phyloP scores from a whole-genome alignment of 2,113 vertebrate species.

The Turnix velox region DNA sequence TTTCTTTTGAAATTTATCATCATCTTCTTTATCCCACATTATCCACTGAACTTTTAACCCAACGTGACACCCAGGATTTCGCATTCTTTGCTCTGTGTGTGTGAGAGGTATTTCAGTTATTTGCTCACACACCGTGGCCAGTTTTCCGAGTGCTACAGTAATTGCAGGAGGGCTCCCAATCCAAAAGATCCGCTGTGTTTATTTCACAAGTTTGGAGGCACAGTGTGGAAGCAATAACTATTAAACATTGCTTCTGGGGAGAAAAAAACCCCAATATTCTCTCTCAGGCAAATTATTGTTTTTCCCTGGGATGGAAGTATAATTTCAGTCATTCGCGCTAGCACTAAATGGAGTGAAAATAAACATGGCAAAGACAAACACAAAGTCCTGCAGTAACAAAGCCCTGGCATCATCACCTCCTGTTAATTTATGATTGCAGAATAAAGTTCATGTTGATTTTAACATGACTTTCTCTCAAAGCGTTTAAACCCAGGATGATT shows the following conservation, averaged over 20 bases:
- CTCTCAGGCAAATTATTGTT: constrained; percentile 6
- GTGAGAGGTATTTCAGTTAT: constrained; percentile 12
- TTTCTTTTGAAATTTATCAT: constrained; percentile 36
- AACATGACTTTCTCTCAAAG: not conserved
- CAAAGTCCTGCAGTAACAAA: not conserved
- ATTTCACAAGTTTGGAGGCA: constrained; percentile 6
- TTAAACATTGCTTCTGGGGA: not conserved
- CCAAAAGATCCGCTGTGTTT: constrained; percentile 4
- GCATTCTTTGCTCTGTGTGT: not conserved
- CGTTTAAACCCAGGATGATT: constrained; percentile 19
- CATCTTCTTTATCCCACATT: not conserved
- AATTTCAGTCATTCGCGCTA: constrained; percentile 8
- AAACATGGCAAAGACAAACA: not conserved
- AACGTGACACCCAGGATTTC: not conserved
- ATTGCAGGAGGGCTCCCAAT: not conserved
- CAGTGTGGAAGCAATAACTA: not conserved
- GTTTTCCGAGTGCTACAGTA: not conserved
- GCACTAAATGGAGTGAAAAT: constrained; percentile 13
- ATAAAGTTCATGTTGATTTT: constrained; percentile 32
- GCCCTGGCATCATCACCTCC: not conserved
- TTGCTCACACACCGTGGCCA: not conserved
- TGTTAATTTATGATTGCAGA: constrained; percentile 15
- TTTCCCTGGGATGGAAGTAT: not conserved
- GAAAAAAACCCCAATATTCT: constrained; percentile 3
- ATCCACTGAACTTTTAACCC: constrained; percentile 18